Evolutionary conservation across 2,888 invertebrate species (phyloP), one percentile per base, ranked within the genome.

Genomic region (Alloscopus bannaensis): DNA sequence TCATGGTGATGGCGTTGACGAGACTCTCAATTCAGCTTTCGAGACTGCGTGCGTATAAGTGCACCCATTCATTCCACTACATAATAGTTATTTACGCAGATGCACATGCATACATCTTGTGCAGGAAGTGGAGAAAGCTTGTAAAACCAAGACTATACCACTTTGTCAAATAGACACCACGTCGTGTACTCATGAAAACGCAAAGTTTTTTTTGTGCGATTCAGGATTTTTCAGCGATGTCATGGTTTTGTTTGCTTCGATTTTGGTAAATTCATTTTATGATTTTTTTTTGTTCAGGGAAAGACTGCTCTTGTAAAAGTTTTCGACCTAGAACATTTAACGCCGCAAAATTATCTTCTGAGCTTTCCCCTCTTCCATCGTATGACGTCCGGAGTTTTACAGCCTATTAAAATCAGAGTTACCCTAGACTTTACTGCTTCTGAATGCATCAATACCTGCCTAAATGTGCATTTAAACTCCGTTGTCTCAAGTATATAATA

Each of bases 161-260:
- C n/a, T n/a, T n/a, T n/a, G n/a, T n/a, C n/a, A n/a, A n/a, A n/a
- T n/a, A n/a, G n/a, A n/a, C n/a, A n/a, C n/a, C n/a, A n/a, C n/a
- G n/a, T n/a, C n/a, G n/a, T n/a, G n/a, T n/a, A n/a, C n/a, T n/a
- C n/a, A n/a, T n/a, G n/a, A n/a, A n/a, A n/a, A n/a, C n/a, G n/a
- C n/a, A n/a, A n/a, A n/a, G n/a, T n/a, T n/a, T n/a, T n/a, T n/a
- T n/a, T n/a, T n/a, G n/a, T n/a, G n/a, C n/a, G n/a, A n/a, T n/a
- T n/a, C 40, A 24, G 73, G 73, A 73, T 68, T 68, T n/a, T 75
- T 75, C 75, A 75, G n/a, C 60, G 75, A 75, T 75, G 75, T 68
- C 75, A 75, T 75, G 75, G 75, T 75, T 75, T 75, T 59, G 75
- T 75, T 75, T 75, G 75, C 75, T 75, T 75, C 75, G 75, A 68